Evolutionary conservation across 2,888 invertebrate species (phyloP).

Genomic region (Macaria liturata): DNA sequence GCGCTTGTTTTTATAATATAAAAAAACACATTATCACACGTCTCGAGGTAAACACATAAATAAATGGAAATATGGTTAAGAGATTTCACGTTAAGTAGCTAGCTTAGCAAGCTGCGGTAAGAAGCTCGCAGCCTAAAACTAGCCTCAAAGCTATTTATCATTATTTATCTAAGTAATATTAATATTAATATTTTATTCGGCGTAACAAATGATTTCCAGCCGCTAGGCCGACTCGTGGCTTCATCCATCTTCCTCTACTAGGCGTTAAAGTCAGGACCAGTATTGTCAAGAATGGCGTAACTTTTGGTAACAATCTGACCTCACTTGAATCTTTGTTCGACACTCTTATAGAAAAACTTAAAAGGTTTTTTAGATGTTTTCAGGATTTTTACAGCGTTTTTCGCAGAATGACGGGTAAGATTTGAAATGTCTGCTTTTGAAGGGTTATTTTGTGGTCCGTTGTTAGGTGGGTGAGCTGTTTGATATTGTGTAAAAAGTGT

Average conservation of each 20-base stretch:
- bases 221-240: background rate
- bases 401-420: no score
- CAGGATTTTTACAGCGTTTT: slow-evolving; percentile 1
- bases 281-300: slow-evolving; percentile 16
- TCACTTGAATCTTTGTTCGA: slow-evolving; percentile 32
- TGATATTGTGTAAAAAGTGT: no score
- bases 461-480: no score
- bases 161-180: slow-evolving; percentile 16
- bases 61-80: no score
- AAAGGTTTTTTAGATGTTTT: slow-evolving; percentile 3
- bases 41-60: no score
- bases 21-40: no score
- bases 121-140: background rate
- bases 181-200: slow-evolving; percentile 17
- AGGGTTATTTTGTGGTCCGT: no score
- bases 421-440: no score
- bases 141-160: background rate
- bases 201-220: slow-evolving; percentile 10
- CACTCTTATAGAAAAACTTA: slow-evolving; percentile 27
- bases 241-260: slow-evolving; percentile 14
- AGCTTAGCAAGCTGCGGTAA: no score
- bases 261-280: slow-evolving; percentile 11
- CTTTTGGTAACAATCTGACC: slow-evolving; percentile 22
- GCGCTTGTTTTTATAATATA: no score
- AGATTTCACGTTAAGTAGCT: no score